A percentile compares a stretch with the other conserved stretches of the same genome.
These are phyloP conservation scores for Donacobius atricapilla DNA, from an alignment of 2,113 vertebrate species.

Conservation along the genomic window DNA sequence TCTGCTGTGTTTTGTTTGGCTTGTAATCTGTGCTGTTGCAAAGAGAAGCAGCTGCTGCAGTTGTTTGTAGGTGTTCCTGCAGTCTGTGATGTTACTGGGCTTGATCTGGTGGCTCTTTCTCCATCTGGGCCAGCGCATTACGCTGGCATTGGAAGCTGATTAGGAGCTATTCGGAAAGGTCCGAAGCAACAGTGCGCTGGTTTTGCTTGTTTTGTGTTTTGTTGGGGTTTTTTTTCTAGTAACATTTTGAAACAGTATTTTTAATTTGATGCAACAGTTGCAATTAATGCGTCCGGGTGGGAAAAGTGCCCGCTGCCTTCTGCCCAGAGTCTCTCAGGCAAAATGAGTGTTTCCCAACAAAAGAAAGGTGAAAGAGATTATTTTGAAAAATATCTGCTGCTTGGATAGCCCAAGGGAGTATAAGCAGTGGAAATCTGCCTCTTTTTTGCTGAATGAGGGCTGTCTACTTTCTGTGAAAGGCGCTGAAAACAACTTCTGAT, in stretches of 20 bases:
- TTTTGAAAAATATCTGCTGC: not conserved
- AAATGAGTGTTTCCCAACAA: not conserved
- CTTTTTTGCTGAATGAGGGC: not conserved
- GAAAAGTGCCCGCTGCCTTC: not conserved
- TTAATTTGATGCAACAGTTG: not conserved
- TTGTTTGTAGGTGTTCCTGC: not conserved
- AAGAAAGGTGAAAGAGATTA: not conserved
- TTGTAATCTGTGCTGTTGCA: not conserved
- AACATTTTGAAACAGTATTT: not conserved
- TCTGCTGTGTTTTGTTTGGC: not conserved
- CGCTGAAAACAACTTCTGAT: not conserved
- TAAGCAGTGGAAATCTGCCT: not conserved
- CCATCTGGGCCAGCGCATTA: not conserved
- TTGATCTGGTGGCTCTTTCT: not conserved
- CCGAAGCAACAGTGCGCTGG: not conserved
- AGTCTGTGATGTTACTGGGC: not conserved
- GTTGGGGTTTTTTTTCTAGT: not conserved
- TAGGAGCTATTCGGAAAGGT: not conserved
- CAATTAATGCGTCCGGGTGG: not conserved
- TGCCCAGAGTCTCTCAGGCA: not conserved
- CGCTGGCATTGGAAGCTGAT: rapidly evolving
- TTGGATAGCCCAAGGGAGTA: not conserved
- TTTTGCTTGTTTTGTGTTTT: not conserved
- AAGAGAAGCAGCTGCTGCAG: not conserved
- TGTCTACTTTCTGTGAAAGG: not conserved